Evolutionary conservation across 2,888 invertebrate species (phyloP), one percentile per base, ranked within the genome.

Genomic region (Balanococcus diminutus): DNA sequence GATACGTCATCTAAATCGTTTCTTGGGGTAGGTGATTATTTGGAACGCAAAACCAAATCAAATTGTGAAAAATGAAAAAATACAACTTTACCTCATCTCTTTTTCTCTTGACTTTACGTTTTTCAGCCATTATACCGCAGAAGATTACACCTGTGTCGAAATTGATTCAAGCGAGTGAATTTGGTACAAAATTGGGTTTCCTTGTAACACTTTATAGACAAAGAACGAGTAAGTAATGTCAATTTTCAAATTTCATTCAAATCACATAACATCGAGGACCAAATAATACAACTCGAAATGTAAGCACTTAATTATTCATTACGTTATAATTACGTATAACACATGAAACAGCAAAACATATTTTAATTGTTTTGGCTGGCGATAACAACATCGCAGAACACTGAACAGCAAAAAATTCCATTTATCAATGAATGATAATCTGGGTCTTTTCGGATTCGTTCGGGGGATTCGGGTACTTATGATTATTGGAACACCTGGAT

Each of bases 21-120:
- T 22, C 22, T 22, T 22, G 9, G 22, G 22, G 9, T 19, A 22
- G 22, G 56, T 22, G 22, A 56, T 56, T 2, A 22, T 56, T 22
- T 56, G 56, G 1, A 51, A 56, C 22, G 1, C 5, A 56, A 56
- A 56, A 4, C 19, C 22, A 1, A 22, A 56, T 2, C 22, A 8
- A 19, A 56, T 1, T 46, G 56, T 0, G 51, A 67, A 14, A 1
- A 81, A 39, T 19, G 36, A 11, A 36, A 22, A 61, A 2, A 46
- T 14, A 81, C 36, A n/a, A 56, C 1, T 56, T 56, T 91, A 93
- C 88, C 87, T 88, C 93, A 90, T 93, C 92, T 91, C 92, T 93
- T 88, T 92, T 92, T 89, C 92, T 93, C 90, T 92, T 92, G 88
- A 91, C 92, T 91, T 92, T 93, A 89, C 92, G 92, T 90, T 92